Conservation (phyloP, 2,113 vertebrate genomes). For the Sinocyclocheilus rhinocerous region DNA sequence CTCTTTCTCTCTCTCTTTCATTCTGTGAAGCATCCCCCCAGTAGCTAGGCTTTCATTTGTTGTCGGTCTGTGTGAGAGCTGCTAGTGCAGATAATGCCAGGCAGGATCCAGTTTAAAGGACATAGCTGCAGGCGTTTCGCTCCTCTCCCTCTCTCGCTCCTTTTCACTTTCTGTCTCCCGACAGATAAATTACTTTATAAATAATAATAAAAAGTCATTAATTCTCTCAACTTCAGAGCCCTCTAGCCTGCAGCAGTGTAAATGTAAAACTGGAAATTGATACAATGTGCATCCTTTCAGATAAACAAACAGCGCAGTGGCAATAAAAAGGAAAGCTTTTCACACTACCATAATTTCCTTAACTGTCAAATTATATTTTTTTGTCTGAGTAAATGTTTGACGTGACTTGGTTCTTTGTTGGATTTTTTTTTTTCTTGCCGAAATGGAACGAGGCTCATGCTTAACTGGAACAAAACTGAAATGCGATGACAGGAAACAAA, state of each 20-base stretch:
- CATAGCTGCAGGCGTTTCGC: conserved; percentile 57
- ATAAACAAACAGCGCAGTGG: conserved; percentile 86
- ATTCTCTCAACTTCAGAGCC: conserved; percentile 96
- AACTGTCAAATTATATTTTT: conserved; percentile 68
- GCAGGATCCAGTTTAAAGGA: conserved; percentile 65
- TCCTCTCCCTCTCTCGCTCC: conserved; percentile 23
- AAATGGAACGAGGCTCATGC: conserved; percentile 43
- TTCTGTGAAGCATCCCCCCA: conserved; percentile 46
- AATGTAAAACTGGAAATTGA: conserved; percentile 84
- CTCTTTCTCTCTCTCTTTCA: conserved; percentile 17
- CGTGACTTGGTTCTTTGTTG: conserved; percentile 52
- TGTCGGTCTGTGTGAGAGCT: conserved; percentile 50
- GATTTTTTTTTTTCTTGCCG: conserved; percentile 27
- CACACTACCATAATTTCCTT: conserved; percentile 60
- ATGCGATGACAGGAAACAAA: conserved; percentile 44
- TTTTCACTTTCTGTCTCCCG: conserved; percentile 48
- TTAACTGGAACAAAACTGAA: conserved; percentile 56
- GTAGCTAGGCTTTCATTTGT: conserved; percentile 59
- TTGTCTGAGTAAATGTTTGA: conserved; percentile 61
- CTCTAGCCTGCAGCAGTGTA: conserved; percentile 84
- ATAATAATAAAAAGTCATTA: conserved; percentile 95
- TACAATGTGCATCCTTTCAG: conserved; percentile 98
- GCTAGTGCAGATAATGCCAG: conserved; percentile 62
- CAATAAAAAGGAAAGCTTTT: conserved; percentile 65
- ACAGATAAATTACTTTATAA: conserved; percentile 82